A percentile compares a stretch with the other conserved stretches of the same genome.
Conservation (phyloP, 2,888 invertebrate genomes). For the Platycheirus rosarum region DNA sequence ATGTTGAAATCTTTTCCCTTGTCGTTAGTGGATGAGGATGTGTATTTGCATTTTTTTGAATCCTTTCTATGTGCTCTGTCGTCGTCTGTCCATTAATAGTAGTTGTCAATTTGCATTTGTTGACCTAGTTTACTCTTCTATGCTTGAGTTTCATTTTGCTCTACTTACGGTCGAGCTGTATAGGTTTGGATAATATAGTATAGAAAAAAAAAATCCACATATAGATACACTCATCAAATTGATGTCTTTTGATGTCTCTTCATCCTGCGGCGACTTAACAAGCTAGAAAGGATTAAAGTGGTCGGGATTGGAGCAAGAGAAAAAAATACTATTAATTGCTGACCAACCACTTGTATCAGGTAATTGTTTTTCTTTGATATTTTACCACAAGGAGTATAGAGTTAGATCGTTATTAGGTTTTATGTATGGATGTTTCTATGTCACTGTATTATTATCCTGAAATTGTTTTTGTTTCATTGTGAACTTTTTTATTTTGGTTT, state of each 20-base stretch:
- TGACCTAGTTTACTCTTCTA: constrained; percentile 61
- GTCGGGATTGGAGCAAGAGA: background rate
- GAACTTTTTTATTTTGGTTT: constrained; percentile 36
- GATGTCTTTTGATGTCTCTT: constrained; percentile 8
- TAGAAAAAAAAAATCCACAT: constrained; percentile 38
- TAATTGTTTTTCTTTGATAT: constrained; percentile 36
- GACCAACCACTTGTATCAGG: constrained; percentile 29
- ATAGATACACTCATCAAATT: no score
- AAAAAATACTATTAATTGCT: constrained; percentile 16
- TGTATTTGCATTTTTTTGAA: background rate
- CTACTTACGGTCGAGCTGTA: constrained; percentile 47
- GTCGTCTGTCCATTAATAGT: constrained; percentile 62
- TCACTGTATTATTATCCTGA: no score
- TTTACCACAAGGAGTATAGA: constrained; percentile 6
- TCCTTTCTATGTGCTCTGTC: constrained; percentile 20
- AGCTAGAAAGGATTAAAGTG: background rate
- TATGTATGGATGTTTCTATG: no score
- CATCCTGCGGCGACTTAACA: background rate
- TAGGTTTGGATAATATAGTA: no score
- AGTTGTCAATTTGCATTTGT: constrained; percentile 69
- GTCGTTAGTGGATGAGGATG: background rate
- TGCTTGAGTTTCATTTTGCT: constrained; percentile 50
- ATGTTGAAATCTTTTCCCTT: background rate
- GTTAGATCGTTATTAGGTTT: background rate
- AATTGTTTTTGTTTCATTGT: constrained; percentile 4